Evolutionary conservation across 2,797 vertebrate species (phyloP).

Genomic region (Vipera ursinii): DNA sequence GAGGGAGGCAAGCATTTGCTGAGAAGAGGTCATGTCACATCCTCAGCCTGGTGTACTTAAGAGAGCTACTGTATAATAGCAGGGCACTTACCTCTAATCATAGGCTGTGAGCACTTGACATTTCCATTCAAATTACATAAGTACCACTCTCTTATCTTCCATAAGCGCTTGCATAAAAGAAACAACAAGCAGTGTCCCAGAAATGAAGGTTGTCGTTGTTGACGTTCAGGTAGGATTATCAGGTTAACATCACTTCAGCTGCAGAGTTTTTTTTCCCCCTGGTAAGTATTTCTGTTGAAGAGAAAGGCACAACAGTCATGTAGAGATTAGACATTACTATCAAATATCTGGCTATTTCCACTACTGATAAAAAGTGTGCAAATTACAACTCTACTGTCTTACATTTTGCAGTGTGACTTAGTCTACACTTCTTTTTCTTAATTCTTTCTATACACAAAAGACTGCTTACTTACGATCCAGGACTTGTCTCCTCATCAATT

Average conservation of each 20-base stretch:
- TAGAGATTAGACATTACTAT: neutral
- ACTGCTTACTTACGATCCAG: neutral
- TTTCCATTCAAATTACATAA: conserved; percentile 66
- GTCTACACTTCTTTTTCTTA: neutral
- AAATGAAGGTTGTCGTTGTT: conserved; percentile 64
- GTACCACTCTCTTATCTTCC: conserved; percentile 49
- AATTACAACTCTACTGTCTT: neutral
- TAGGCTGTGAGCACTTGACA: conserved; percentile 62
- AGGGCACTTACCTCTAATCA: conserved; percentile 67
- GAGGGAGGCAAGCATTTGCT: conserved; percentile 22
- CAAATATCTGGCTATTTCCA: neutral
- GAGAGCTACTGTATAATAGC: conserved; percentile 43
- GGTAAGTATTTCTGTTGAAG: neutral
- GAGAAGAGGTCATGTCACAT: conserved; percentile 34
- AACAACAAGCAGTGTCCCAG: conserved; percentile 54
- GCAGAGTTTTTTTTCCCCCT: neutral
- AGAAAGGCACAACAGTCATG: neutral
- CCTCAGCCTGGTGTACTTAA: conserved; percentile 22
- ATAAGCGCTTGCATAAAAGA: conserved; percentile 54
- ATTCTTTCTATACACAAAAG: neutral
- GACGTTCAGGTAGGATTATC: conserved; percentile 49
- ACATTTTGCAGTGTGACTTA: neutral
- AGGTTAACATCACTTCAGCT: conserved; percentile 21
- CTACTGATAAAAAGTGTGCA: neutral
- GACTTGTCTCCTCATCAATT: neutral